Evolutionary conservation across 2,113 vertebrate genomes (phyloP).

Genomic region (Suricata suricatta): DNA sequence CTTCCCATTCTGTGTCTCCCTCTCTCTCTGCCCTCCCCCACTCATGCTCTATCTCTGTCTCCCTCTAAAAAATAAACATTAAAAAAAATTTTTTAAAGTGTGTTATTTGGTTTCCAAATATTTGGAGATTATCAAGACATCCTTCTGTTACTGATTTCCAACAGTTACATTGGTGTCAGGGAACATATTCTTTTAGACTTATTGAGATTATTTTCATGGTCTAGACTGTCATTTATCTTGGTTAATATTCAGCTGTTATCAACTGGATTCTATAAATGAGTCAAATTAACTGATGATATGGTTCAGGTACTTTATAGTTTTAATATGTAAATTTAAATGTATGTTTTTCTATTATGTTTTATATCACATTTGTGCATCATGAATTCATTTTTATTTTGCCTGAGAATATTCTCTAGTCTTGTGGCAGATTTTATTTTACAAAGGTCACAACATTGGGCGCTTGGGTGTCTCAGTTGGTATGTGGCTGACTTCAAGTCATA

Average conservation of each 20-base stretch:
- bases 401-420: neutral
- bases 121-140: neutral
- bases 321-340: neutral
- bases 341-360: neutral
- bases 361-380: neutral
- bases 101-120: neutral
- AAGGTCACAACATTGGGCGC: neutral
- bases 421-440: conserved; percentile 5
- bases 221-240: neutral
- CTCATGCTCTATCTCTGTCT: no score
- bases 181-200: neutral
- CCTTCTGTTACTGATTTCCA: neutral
- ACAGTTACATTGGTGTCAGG: neutral
- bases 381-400: neutral
- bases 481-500: no score
- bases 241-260: neutral
- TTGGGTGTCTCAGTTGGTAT: no score
- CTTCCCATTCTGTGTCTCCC: no score
- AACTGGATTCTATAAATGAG: neutral
- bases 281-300: neutral
- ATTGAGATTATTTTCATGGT: neutral
- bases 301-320: neutral
- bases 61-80: no score
- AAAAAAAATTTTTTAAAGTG: neutral
- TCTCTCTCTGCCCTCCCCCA: no score